phyloP scores from a whole-genome alignment of 2,797 vertebrate genomes.

The Peromyscus melanophrys region DNA sequence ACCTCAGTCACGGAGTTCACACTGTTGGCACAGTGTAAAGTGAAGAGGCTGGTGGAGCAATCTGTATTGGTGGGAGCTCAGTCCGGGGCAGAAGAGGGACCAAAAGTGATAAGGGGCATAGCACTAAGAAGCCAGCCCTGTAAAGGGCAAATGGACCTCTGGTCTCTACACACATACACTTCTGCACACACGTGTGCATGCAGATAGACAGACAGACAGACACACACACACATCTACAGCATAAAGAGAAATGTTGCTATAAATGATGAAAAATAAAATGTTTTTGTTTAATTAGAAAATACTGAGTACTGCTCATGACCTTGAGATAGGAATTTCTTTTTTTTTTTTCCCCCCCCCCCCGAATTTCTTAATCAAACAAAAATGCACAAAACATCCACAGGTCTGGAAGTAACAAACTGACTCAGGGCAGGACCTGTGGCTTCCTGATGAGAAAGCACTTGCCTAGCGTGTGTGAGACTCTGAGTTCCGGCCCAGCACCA shows the following conservation, averaged over 20 bases:
- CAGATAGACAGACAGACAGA: neutral
- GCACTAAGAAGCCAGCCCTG: neutral
- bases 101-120: accelerated
- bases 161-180: neutral
- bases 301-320: neutral
- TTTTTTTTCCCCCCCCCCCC: too few species aligned
- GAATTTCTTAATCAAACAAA: constrained; percentile 9
- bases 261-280: neutral
- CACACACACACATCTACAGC: neutral
- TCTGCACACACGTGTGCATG: neutral
- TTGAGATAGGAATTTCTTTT: neutral
- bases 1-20: accelerated
- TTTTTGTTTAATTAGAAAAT: neutral
- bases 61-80: accelerated
- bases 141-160: neutral
- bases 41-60: neutral
- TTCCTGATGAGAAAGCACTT: neutral
- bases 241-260: neutral
- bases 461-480: neutral
- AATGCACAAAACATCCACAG: neutral
- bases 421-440: neutral
- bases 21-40: accelerated
- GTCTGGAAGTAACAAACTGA: neutral
- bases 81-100: neutral
- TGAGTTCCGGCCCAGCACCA: neutral